Base-by-base conservation (phyloP, 2,797 vertebrate species). In the Scyliorhinus canicula region DNA sequence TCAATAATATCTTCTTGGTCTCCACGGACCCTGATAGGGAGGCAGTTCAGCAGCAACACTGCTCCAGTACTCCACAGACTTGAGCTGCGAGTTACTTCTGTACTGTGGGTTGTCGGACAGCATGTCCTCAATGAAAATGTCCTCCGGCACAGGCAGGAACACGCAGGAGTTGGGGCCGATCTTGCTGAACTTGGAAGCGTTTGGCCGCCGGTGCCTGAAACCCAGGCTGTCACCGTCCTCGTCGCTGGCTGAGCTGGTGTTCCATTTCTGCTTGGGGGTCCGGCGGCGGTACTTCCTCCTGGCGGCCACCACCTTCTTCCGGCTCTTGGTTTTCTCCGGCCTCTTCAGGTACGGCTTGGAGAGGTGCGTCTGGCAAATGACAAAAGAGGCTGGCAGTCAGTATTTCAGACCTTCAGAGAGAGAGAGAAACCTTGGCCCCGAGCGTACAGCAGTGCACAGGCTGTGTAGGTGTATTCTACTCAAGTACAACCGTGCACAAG, bases 41-140 rank as follows among this genome's bases (percentile, higher is more conserved):
- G 95, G 88, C 95, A 95, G 40, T 55, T 95, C 67, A 65, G 95
- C 90, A 88, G 69, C 90, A 57, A 74, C 91, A 19, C 85, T 95
- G 95, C 95, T 95, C 95, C 95, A 97, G 44, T 96, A 95, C 40
- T 96, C 44, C 52, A 95, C 95, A 84, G 93, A 69, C 24, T 95
- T 95, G 28, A 26, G 57, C 60, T 96, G 95, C 4, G 95, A 95
- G 71, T 0, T 95, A 77, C 95, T 96, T 26, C 21, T 91, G 57
- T 79, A 96, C 6, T 69, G 95, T 50, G 95, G 95, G 16, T 19
- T 0, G 84, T 95, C 57, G 19, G 65, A 95, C 44, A 95, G 47
- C 95, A 95, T 95, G 95, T 94, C 94, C 95, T 96, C 79, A 88
- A 96, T 95, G 60, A 96, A 95, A 4, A 26, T 47, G 5, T 95